These are phyloP conservation scores for Norana najaformis DNA, from an alignment of 2,888 invertebrate genomes.

Conservation along the genomic window DNA sequence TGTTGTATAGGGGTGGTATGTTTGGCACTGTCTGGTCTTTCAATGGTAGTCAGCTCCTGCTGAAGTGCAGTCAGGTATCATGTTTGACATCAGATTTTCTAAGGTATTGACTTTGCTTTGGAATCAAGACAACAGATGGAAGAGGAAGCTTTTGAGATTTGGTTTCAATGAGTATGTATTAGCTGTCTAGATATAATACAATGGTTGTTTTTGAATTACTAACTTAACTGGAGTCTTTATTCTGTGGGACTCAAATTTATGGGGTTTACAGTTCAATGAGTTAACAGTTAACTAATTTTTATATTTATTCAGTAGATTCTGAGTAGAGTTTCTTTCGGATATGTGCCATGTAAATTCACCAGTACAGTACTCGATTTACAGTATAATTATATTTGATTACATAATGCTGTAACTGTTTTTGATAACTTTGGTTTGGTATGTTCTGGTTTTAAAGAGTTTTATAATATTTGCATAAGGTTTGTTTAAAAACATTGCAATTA, in stretches of 20 bases:
- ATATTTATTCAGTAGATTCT: no score
- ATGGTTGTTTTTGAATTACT: not conserved
- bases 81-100: not conserved
- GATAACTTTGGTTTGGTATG: not conserved
- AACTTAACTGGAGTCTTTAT: not conserved
- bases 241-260: not conserved
- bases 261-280: no score
- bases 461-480: not conserved
- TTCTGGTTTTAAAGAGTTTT: not conserved
- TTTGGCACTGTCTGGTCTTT: not conserved
- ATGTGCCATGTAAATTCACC: not conserved
- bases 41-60: not conserved
- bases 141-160: not conserved
- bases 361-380: not conserved
- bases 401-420: not conserved
- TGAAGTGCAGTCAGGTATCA: not conserved
- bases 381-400: not conserved
- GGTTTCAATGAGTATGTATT: not conserved
- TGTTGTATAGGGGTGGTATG: not conserved
- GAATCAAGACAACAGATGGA: not conserved
- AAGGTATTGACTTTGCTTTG: not conserved
- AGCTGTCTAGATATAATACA: not conserved
- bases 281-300: no score
- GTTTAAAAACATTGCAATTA: no score
- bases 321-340: no score